Evolutionary conservation across 2,888 invertebrate species (phyloP).

Genomic region (Buathra laborator): DNA sequence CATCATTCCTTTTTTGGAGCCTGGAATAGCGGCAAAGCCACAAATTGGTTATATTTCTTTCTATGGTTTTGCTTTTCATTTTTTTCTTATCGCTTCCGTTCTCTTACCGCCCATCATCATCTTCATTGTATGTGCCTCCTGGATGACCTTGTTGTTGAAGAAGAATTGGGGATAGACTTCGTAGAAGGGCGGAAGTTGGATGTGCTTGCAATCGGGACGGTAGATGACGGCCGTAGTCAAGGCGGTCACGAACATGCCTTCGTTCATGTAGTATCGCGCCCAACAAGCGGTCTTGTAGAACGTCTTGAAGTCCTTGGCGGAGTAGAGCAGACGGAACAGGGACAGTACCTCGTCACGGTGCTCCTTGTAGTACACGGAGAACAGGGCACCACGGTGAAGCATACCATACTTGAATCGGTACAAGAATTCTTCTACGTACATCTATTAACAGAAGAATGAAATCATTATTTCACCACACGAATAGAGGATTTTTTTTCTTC

Average conservation of each 20-base stretch:
- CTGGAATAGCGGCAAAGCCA: constrained; percentile 53
- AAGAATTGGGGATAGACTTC: constrained; percentile 91
- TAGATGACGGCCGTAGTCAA: constrained; percentile 88
- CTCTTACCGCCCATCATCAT: constrained; percentile 84
- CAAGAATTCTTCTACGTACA: constrained; percentile 79
- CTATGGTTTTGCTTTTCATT: background rate
- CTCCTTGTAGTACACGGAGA: constrained; percentile 88
- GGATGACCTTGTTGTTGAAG: constrained; percentile 89
- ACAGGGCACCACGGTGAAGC: constrained; percentile 87
- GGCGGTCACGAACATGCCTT: constrained; percentile 89
- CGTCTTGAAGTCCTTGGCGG: constrained; percentile 90
- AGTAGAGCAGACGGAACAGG: constrained; percentile 90
- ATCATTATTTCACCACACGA: background rate
- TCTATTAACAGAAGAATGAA: constrained; percentile 70
- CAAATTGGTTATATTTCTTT: background rate
- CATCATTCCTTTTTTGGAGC: constrained; percentile 62
- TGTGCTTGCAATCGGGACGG: constrained; percentile 88
- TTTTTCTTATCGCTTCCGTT: constrained; percentile 9
- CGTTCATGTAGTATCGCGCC: constrained; percentile 89
- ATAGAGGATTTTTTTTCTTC: background rate
- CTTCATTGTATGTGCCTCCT: constrained; percentile 88
- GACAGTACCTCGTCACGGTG: constrained; percentile 88
- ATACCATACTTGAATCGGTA: constrained; percentile 84
- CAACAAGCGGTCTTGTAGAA: constrained; percentile 91
- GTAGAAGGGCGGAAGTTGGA: constrained; percentile 90